Conservation (phyloP, 2,797 vertebrate species). For the Carapus acus region DNA sequence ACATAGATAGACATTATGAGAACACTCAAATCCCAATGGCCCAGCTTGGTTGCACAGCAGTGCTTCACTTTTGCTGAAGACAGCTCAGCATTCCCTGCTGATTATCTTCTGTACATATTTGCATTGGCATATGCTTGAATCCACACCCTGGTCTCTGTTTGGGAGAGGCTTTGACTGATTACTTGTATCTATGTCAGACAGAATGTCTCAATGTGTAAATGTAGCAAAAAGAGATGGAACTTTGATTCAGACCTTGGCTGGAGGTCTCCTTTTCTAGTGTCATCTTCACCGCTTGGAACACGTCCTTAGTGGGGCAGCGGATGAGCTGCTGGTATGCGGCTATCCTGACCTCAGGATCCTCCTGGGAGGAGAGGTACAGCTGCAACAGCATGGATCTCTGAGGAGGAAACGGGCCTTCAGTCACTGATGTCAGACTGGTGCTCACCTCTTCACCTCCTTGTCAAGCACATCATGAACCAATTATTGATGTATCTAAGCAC, state of each 20-base stretch:
- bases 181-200: too few relatives aligned
- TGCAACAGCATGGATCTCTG: conserved; percentile 73
- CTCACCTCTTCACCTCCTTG: conserved; percentile 44
- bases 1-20: too few relatives aligned
- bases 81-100: too few relatives aligned
- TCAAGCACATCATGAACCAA: conserved; percentile 34
- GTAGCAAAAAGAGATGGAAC: background rate
- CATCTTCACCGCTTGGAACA: conserved; percentile 72
- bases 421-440: conserved; percentile 24
- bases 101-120: too few relatives aligned
- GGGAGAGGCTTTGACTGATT: too few relatives aligned
- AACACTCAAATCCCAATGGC: too few relatives aligned
- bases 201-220: too few relatives aligned
- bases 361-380: conserved; percentile 71
- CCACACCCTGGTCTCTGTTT: too few relatives aligned
- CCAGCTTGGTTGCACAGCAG: too few relatives aligned
- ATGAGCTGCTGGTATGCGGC: conserved; percentile 82
- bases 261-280: conserved; percentile 76
- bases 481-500: conserved; percentile 8
- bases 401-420: conserved; percentile 55
- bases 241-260: conserved; percentile 76
- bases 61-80: too few relatives aligned
- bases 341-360: conserved; percentile 83
- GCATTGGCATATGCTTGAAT: too few relatives aligned
- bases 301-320: conserved; percentile 73